A percentile compares a stretch with the other conserved stretches of the same genome.
Conservation (phyloP, 2,797 vertebrate species). For the Aythya fuligula region DNA sequence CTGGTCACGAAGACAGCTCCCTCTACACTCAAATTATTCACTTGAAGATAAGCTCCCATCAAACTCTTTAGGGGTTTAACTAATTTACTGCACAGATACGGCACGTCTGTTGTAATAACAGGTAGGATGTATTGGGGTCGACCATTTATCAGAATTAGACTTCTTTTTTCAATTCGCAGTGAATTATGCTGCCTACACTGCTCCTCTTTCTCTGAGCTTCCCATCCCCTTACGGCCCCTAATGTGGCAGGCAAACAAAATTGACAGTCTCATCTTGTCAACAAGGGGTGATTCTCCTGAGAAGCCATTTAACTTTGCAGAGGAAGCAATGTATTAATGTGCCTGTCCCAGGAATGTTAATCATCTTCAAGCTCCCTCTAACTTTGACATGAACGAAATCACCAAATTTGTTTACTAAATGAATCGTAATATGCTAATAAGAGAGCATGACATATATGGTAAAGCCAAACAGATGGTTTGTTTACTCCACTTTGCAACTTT, state of each 20-base stretch:
- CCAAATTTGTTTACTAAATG: constrained; percentile 89
- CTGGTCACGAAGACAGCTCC: constrained; percentile 84
- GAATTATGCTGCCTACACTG: constrained; percentile 86
- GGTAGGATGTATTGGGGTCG: constrained; percentile 88
- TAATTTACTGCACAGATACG: constrained; percentile 88
- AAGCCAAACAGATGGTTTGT: constrained; percentile 90
- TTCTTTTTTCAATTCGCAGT: constrained; percentile 87
- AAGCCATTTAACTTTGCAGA: constrained; percentile 91
- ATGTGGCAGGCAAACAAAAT: constrained; percentile 98
- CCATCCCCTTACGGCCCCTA: constrained; percentile 87
- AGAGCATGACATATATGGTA: constrained; percentile 87
- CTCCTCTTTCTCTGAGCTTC: constrained; percentile 81
- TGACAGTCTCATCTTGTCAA: constrained; percentile 96
- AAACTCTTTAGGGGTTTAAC: constrained; percentile 86
- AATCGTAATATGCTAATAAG: constrained; percentile 90
- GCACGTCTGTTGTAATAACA: constrained; percentile 89
- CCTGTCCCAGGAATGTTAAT: constrained; percentile 93
- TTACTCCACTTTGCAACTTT: constrained; percentile 84
- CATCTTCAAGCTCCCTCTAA: constrained; percentile 89
- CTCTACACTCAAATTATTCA: constrained; percentile 87
- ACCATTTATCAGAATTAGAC: constrained; percentile 94
- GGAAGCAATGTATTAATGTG: constrained; percentile 90
- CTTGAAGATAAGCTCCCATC: constrained; percentile 87
- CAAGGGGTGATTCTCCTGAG: constrained; percentile 91
- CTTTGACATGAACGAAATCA: constrained; percentile 89